Conservation (phyloP, 2,113 vertebrate species). For the Isurus oxyrinchus region DNA sequence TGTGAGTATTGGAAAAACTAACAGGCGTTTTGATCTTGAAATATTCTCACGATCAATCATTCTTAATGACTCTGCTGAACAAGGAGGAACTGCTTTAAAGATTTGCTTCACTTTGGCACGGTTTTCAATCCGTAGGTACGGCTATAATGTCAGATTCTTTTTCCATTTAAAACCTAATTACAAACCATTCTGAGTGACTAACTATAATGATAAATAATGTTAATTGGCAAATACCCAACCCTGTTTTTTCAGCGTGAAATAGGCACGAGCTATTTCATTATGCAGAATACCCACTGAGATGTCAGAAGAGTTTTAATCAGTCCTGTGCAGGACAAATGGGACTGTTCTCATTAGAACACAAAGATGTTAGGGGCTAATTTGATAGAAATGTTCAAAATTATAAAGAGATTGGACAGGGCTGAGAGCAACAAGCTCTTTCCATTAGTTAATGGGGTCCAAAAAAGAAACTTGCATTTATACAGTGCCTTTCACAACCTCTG, state of each 20-base stretch:
- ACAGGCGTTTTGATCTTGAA: constrained; percentile 19
- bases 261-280: neutral
- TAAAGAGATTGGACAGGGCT: neutral
- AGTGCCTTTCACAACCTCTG: too few species aligned
- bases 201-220: neutral
- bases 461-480: too few species aligned
- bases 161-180: neutral
- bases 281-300: neutral
- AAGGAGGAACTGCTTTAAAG: neutral
- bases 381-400: neutral
- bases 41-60: constrained; percentile 33
- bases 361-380: neutral
- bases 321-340: neutral
- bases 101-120: neutral
- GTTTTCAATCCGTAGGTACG: neutral
- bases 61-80: constrained; percentile 5
- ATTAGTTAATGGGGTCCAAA: neutral
- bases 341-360: neutral
- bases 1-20: neutral
- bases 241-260: neutral
- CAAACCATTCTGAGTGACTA: neutral
- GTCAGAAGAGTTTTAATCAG: neutral
- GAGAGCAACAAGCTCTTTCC: neutral
- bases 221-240: neutral
- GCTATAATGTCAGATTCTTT: neutral